Conservation (phyloP, 2,797 vertebrate species). For the Chelidonichthys spinosus region DNA sequence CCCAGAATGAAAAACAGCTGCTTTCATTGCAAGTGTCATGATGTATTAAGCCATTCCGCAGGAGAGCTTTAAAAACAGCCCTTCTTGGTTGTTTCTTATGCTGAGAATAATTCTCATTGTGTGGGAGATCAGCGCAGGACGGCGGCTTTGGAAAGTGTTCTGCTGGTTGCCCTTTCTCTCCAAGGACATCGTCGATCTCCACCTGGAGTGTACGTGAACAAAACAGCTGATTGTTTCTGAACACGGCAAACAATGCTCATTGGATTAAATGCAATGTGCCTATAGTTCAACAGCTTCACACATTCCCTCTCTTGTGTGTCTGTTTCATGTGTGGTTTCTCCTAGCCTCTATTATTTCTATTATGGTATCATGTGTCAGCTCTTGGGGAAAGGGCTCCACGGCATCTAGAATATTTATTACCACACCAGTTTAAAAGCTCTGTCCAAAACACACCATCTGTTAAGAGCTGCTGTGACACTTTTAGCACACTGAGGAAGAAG, state of each 20-base stretch:
- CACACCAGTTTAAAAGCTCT: background rate
- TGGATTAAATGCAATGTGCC: background rate
- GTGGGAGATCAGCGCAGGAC: constrained; percentile 4
- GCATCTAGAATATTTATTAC: background rate
- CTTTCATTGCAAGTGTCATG: constrained; percentile 36
- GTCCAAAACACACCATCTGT: background rate
- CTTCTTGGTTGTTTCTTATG: constrained; percentile 10
- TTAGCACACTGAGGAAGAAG: background rate
- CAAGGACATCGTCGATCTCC: constrained; percentile 11
- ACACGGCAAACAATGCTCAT: background rate
- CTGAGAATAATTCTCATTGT: constrained; percentile 16
- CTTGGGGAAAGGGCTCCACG: background rate
- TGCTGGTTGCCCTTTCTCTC: constrained; percentile 28
- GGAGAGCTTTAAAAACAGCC: constrained; percentile 21
- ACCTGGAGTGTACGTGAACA: background rate
- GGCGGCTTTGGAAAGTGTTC: constrained; percentile 5
- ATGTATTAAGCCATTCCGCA: constrained; percentile 49
- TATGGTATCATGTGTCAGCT: background rate
- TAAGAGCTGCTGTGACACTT: background rate
- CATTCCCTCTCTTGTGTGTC: background rate
- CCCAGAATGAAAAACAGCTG: constrained; percentile 39
- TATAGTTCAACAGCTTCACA: background rate
- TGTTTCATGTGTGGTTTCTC: background rate
- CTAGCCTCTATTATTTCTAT: background rate
- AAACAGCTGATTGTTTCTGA: background rate